Percentiles rank a stretch among this genome's conserved stretches.
Conservation (phyloP, 2,888 invertebrate species). For the Biston betularia region DNA sequence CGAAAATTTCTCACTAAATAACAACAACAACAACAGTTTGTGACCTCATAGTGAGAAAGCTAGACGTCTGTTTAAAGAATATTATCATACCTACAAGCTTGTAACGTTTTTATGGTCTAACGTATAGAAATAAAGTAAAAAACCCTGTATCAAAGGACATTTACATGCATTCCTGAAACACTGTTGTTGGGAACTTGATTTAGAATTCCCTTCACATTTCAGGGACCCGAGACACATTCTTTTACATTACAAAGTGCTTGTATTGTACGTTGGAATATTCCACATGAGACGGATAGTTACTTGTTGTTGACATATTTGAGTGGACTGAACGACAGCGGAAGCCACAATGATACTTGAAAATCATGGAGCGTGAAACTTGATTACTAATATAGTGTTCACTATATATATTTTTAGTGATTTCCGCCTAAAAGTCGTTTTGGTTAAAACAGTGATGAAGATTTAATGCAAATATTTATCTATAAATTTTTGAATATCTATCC, state of each 20-base stretch:
- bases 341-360: constrained; percentile 14
- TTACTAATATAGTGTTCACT: too few species aligned
- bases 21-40: too few species aligned
- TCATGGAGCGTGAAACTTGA: constrained; percentile 14
- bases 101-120: not conserved
- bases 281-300: constrained; percentile 19
- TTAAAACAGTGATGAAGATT: too few species aligned
- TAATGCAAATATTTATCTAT: too few species aligned
- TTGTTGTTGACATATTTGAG: not conserved
- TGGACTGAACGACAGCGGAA: constrained; percentile 34
- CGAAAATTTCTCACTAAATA: too few species aligned
- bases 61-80: too few species aligned
- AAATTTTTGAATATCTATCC: too few species aligned
- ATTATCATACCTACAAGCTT: too few species aligned
- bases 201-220: constrained; percentile 12
- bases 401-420: too few species aligned
- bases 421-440: too few species aligned
- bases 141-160: not conserved
- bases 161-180: constrained; percentile 5
- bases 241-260: constrained; percentile 10
- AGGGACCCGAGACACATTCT: not conserved
- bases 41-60: too few species aligned
- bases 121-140: not conserved
- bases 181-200: constrained; percentile 10
- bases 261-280: constrained; percentile 13